Evolutionary conservation across 2,113 vertebrate species (phyloP).

Genomic region (Craseonycteris thonglongyai): DNA sequence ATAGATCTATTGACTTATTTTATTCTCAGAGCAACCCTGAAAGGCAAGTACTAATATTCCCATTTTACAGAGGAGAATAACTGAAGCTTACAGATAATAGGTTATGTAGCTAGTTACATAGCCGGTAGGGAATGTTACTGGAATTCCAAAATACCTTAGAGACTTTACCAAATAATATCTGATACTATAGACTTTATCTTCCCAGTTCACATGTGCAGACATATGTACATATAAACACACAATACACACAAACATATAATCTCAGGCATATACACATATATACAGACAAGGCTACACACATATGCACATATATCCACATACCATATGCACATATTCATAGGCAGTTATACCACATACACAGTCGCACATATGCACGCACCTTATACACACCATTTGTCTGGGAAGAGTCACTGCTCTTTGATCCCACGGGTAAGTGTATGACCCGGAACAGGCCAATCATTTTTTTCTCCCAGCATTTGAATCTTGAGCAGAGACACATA

Average conservation of each 20-base stretch:
- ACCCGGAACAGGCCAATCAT: neutral
- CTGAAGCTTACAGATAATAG: neutral
- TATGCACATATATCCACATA: neutral
- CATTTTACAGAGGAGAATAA: neutral
- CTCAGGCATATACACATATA: neutral
- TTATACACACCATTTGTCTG: neutral
- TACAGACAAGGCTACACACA: neutral
- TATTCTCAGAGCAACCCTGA: neutral
- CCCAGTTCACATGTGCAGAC: neutral
- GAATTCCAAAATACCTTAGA: neutral
- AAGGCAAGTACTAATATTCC: neutral
- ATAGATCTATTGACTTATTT: neutral
- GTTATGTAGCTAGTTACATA: neutral
- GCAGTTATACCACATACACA: neutral
- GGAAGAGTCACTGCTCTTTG: neutral
- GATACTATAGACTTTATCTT: neutral
- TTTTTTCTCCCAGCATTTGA: neutral
- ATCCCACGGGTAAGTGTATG: neutral
- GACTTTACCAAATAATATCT: neutral
- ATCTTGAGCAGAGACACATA: neutral
- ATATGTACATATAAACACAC: neutral
- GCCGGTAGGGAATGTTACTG: neutral
- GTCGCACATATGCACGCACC: neutral
- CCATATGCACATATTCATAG: neutral
- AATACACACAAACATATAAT: neutral